Evolutionary conservation across 2,113 vertebrate species (phyloP).

Genomic region (Aegithalos caudatus): DNA sequence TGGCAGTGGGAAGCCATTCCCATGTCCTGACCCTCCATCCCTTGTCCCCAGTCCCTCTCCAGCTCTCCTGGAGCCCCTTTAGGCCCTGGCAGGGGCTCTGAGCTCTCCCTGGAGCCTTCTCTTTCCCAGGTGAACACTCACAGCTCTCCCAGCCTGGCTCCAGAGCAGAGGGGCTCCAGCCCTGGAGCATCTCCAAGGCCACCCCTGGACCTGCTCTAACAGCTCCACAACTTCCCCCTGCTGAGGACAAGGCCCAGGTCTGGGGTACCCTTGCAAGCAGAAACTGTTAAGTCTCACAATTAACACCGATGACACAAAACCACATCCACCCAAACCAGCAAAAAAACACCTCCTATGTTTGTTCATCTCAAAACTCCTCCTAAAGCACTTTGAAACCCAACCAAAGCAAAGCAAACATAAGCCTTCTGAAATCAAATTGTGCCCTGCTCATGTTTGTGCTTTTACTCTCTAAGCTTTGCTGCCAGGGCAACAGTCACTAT

Average conservation of each 20-base stretch:
- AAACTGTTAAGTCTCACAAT: rapidly evolving
- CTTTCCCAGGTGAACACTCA: rapidly evolving
- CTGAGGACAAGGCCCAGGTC: background rate
- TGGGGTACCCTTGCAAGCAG: background rate
- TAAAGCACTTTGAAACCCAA: background rate
- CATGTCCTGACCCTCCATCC: background rate
- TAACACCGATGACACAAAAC: background rate
- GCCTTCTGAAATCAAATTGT: background rate
- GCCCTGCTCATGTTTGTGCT: background rate
- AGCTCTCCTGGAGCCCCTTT: background rate
- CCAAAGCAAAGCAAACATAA: background rate
- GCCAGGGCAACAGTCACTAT: conserved; percentile 48
- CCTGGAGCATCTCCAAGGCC: background rate
- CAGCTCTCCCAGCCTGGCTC: background rate
- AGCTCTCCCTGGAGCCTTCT: background rate
- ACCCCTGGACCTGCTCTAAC: background rate
- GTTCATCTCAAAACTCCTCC: background rate
- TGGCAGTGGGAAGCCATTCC: background rate
- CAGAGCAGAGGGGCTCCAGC: background rate
- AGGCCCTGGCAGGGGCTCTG: background rate
- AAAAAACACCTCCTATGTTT: background rate
- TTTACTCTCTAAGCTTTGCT: background rate
- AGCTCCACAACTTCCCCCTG: rapidly evolving
- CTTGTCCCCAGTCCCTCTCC: background rate
- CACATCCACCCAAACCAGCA: background rate